These are phyloP conservation scores for Cryptocheilus praepositus DNA, from an alignment of 2,888 invertebrate genomes.

Conservation along the genomic window DNA sequence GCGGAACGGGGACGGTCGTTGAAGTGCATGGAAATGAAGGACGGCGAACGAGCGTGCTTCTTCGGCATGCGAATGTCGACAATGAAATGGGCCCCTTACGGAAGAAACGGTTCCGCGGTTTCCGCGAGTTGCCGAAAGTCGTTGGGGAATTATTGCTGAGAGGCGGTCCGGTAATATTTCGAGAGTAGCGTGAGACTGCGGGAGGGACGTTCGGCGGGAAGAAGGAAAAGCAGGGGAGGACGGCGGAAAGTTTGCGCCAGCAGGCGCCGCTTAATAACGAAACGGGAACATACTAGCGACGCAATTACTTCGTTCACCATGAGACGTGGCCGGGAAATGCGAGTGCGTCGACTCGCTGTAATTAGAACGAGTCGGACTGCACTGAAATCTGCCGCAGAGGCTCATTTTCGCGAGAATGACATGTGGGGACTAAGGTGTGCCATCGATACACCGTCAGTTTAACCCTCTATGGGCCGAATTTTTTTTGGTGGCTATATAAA, in stretches of 20 bases:
- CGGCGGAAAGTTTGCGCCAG: not conserved
- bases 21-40: too few species aligned
- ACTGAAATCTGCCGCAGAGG: too few species aligned
- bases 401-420: too few species aligned
- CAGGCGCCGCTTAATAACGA: not conserved
- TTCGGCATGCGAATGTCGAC: conserved; percentile 36
- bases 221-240: not conserved
- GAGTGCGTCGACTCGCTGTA: too few species aligned
- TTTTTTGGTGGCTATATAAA: too few species aligned
- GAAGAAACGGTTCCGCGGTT: conserved; percentile 16
- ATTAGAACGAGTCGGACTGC: too few species aligned
- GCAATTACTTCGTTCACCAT: not conserved
- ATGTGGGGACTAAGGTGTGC: too few species aligned
- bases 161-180: conserved; percentile 14
- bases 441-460: too few species aligned
- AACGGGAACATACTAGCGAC: not conserved
- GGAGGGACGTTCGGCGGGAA: not conserved
- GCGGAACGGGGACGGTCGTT: not conserved
- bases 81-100: conserved; percentile 24
- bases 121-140: conserved; percentile 20
- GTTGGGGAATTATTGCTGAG: conserved; percentile 7
- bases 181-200: not conserved
- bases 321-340: too few species aligned
- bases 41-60: conserved; percentile 16
- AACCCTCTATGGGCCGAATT: too few species aligned